Base-by-base conservation (phyloP, 92 coral and sea anemone species). In the Zoanthus sansibaricus region DNA sequence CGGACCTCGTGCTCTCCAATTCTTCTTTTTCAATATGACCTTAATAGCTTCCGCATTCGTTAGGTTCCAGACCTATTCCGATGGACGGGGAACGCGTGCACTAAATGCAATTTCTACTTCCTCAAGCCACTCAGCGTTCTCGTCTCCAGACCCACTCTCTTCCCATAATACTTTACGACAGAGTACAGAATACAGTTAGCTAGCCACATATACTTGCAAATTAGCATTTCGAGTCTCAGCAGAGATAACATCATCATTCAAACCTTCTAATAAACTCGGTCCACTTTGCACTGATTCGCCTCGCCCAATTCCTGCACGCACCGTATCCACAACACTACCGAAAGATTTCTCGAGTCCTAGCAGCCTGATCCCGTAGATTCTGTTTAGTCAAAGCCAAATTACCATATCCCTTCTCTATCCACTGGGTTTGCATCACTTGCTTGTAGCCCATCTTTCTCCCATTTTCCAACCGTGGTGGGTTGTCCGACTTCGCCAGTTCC, bases 141-240 rank as follows among this genome's bases (percentile, higher is more conserved):
- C n/a, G n/a, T n/a, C 79, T 37, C 42, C 42, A 37, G 42, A 37
- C 42, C 42, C 42, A 37, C 42, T 1, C 42, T 37, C 42, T 37
- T 37, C 42, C 42, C 42, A 37, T 75, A 51, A 37, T 37, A 2
- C 42, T 37, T 33, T 31, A 82, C 76, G 51, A 32, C 76, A 71
- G 51, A 32, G 51, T 31, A 71, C 49, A 71, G n/a, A 11, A 71
- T 37, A 71, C 47, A 82, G 9, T 12, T 58, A 37, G 86, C 74
- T 42, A 30, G 56, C 73, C 72, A 82, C 71, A 79, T 17, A 42
- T 82, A 82, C 76, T 10, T 15, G 76, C 84, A 79, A 79, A 55
- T n/a, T 79, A 79, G 71, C 71, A 79, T 51, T 79, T 55, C 25
- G 71, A 32, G 44, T 51, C 84, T 79, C 84, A 54, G 84, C 84